phyloP scores from a whole-genome alignment of 2,113 vertebrate species.

The Vidua macroura region DNA sequence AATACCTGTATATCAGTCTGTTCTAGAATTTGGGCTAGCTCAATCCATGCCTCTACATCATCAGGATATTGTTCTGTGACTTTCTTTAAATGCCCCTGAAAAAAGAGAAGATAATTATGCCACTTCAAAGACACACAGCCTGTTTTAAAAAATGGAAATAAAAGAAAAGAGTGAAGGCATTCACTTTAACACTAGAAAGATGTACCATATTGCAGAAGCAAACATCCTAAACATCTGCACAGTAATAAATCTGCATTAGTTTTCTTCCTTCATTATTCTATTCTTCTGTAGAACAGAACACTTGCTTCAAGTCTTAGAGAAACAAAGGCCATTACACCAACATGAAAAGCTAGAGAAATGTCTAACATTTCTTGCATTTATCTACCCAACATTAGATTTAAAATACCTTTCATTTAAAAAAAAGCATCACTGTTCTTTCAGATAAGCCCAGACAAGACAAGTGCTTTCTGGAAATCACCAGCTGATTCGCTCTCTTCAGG shows the following conservation, averaged over 20 bases:
- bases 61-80: constrained; percentile 98
- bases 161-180: neutral
- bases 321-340: neutral
- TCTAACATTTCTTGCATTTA: neutral
- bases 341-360: neutral
- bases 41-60: constrained; percentile 98
- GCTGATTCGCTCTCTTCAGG: neutral
- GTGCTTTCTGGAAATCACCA: neutral
- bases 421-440: neutral
- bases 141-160: neutral
- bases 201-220: neutral
- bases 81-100: constrained; percentile 94
- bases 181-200: neutral
- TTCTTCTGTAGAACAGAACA: neutral
- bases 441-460: neutral
- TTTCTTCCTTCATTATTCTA: neutral
- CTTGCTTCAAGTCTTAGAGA: neutral
- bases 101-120: neutral
- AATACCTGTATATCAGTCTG: constrained; percentile 96
- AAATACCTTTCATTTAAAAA: neutral
- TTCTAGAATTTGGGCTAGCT: constrained; percentile 95
- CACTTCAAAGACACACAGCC: neutral
- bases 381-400: neutral
- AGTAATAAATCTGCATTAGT: neutral
- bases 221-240: neutral